Evolutionary conservation across 2,888 invertebrate genomes (phyloP), one percentile per base, ranked within the genome.

Genomic region (Leptopilina syphax): DNA sequence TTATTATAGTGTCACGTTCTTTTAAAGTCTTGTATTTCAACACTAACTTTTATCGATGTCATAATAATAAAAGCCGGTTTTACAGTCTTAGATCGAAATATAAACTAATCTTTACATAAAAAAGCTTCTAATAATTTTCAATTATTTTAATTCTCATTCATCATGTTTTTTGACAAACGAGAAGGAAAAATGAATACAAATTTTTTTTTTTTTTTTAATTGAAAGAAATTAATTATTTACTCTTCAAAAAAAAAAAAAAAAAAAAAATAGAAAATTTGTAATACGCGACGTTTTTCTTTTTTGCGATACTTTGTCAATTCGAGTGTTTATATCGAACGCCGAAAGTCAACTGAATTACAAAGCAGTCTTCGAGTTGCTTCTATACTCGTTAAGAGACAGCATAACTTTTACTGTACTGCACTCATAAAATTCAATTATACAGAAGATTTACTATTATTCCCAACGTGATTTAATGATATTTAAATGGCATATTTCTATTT

Each of bases 301-400:
- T 77, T 47, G 8, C 54, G 34, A 66, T 73, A 73, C 78, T 54
- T 50, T 47, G 76, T 68, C 65, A 65, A 80, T 50, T 54, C 57
- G 13, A 73, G 79, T 76, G 84, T 84, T 86, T 86, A 85, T 85
- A 82, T 65, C 81, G 85, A 86, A 83, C 82, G 86, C 83, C 83
- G 70, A 80, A 81, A 82, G 80, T 76, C 85, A 84, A 88, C 87
- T 87, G 88, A 85, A 82, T 77, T 80, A 47, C 77, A 77, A 82
- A 79, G 79, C 70, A 27, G 73, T 57, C 50, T 18, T 73, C 54
- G 57, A 73, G 54, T 73, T 73, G 73, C 54, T 44, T 44, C 73
- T 70, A n/a, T 54, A 70, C 50, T 27, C 67, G 27, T 47, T 54
- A 50, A 70, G 47, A 10, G 3, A 68, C 41, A 3, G 18, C 13